phyloP scores from a whole-genome alignment of 2,888 invertebrate genomes.

The Tridacna gigas region DNA sequence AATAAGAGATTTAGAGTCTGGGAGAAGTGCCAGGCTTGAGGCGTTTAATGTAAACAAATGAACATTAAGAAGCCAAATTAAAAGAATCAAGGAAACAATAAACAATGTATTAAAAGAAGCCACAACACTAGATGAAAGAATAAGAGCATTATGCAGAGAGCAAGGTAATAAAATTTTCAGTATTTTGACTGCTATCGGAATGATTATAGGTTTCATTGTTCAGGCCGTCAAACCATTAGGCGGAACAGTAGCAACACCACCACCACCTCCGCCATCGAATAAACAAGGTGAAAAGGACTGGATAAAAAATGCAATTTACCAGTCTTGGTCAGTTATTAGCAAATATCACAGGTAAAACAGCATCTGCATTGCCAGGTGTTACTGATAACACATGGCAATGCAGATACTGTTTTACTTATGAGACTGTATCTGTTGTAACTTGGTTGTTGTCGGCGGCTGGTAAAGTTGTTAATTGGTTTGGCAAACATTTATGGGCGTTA shows the following conservation, averaged over 20 bases:
- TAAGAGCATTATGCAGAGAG: slow-evolving; percentile 49
- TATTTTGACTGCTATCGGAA: slow-evolving; percentile 50
- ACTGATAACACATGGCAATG: no score
- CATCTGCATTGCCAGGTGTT: slow-evolving; percentile 41
- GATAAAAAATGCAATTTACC: slow-evolving; percentile 47
- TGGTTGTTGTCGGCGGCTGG: slow-evolving; percentile 45
- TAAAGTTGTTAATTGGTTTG: slow-evolving; percentile 51
- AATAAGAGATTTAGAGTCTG: no score
- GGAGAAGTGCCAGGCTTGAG: no score
- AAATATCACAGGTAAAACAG: slow-evolving; percentile 42
- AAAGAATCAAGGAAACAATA: no score
- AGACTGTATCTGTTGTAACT: slow-evolving; percentile 43
- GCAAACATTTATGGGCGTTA: slow-evolving; percentile 43
- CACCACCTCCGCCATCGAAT: slow-evolving; percentile 10
- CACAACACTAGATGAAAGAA: slow-evolving; percentile 37
- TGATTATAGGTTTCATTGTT: slow-evolving; percentile 51
- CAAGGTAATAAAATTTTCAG: slow-evolving; percentile 50
- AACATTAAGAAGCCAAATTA: no score
- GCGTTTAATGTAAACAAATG: no score
- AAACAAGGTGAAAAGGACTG: slow-evolving; percentile 36
- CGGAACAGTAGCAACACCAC: slow-evolving; percentile 1
- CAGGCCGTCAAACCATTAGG: slow-evolving; percentile 42
- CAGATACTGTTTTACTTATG: no score
- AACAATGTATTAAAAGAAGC: slow-evolving; percentile 47
- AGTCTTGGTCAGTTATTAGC: slow-evolving; percentile 37